These are phyloP conservation scores for Limnephilus marmoratus DNA, from an alignment of 2,888 invertebrate genomes.

Conservation along the genomic window DNA sequence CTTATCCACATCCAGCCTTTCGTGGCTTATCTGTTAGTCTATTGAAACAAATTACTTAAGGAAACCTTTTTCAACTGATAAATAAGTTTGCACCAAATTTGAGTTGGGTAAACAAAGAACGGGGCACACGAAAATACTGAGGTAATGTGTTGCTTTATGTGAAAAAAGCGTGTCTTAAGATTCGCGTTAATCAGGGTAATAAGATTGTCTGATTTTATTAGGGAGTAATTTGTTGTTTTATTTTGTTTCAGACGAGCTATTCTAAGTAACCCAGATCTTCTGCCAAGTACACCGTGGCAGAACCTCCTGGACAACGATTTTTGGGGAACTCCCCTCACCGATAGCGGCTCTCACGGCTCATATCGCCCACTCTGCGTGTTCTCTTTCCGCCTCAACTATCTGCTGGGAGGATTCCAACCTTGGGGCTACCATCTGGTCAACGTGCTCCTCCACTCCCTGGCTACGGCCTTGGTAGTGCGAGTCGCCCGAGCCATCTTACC, in stretches of 20 bases:
- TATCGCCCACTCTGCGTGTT: slow-evolving; percentile 95
- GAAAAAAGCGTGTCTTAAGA: not conserved
- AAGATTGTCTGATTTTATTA: not conserved
- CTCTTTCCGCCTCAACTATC: slow-evolving; percentile 90
- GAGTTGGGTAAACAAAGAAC: not conserved
- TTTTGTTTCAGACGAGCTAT: slow-evolving; percentile 92
- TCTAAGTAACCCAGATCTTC: slow-evolving; percentile 94
- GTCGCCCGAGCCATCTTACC: slow-evolving; percentile 85
- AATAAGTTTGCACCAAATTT: slow-evolving; percentile 13
- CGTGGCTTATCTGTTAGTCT: slow-evolving; percentile 28
- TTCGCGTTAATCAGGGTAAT: not conserved
- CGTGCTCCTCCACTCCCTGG: slow-evolving; percentile 90
- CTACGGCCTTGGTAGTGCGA: slow-evolving; percentile 89
- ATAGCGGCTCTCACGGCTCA: slow-evolving; percentile 97
- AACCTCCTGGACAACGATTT: slow-evolving; percentile 94
- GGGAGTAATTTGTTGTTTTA: not conserved
- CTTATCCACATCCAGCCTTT: slow-evolving; percentile 36
- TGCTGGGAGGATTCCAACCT: slow-evolving; percentile 86
- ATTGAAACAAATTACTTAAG: slow-evolving; percentile 40
- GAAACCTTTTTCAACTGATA: slow-evolving; percentile 41
- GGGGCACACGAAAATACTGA: not conserved
- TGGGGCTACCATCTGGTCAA: slow-evolving; percentile 92
- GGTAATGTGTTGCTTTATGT: not conserved
- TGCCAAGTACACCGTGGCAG: slow-evolving; percentile 88
- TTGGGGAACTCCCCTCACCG: slow-evolving; percentile 97